phyloP scores from a whole-genome alignment of 1,140 invertebrate species.

The Metaphire vulgaris region DNA sequence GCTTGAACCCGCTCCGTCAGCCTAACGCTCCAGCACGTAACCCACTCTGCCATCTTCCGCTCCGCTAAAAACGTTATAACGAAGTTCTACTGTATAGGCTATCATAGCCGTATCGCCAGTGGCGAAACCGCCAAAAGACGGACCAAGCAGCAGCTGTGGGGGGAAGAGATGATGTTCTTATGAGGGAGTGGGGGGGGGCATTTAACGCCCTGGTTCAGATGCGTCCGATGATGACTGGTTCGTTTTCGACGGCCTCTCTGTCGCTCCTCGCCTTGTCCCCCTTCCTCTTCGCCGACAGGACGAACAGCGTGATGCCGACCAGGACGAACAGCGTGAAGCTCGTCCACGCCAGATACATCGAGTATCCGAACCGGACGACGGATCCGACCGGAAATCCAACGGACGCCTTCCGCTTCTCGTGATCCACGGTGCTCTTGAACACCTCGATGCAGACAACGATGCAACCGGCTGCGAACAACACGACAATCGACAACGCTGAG shows the following conservation, averaged over 20 bases:
- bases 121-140: too few species aligned
- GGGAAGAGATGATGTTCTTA: too few species aligned
- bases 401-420: slow-evolving; percentile 61
- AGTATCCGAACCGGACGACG: slow-evolving; percentile 58
- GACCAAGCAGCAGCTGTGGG: too few species aligned
- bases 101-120: too few species aligned
- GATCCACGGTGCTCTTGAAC: slow-evolving; percentile 64
- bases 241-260: slow-evolving; percentile 73
- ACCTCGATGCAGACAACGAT: slow-evolving; percentile 75
- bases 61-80: too few species aligned
- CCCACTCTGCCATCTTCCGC: too few species aligned
- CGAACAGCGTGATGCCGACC: slow-evolving; percentile 66
- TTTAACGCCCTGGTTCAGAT: too few species aligned
- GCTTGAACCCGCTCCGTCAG: too few species aligned
- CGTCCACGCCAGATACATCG: slow-evolving; percentile 65
- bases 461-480: slow-evolving; percentile 57
- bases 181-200: too few species aligned
- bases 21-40: too few species aligned
- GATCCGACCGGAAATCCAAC: slow-evolving; percentile 65
- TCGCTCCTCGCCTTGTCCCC: slow-evolving; percentile 63
- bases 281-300: slow-evolving; percentile 67
- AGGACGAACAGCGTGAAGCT: slow-evolving; percentile 66
- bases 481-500: slow-evolving; percentile 16
- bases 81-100: too few species aligned
- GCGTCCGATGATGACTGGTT: slow-evolving; percentile 73